These are phyloP conservation scores for Choloepus didactylus DNA, from an alignment of 2,797 vertebrate genomes.

Conservation along the genomic window DNA sequence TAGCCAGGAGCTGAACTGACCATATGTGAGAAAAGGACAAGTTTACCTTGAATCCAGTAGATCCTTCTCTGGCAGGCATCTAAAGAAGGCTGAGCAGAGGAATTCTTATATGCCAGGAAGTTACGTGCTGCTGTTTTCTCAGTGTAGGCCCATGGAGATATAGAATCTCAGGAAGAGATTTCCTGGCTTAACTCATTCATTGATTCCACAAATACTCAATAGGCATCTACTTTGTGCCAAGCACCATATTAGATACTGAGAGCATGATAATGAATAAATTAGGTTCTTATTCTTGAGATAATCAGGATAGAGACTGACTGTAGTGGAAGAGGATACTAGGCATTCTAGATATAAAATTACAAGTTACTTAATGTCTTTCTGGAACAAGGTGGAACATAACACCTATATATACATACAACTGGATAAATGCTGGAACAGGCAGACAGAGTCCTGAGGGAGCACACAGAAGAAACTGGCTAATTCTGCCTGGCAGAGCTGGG, in stretches of 20 bases:
- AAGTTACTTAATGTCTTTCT: not conserved
- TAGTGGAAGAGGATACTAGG: not conserved
- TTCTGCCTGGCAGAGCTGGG: not conserved
- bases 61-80: not conserved
- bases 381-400: not conserved
- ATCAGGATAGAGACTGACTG: not conserved
- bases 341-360: not conserved
- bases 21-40: not conserved
- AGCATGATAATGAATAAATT: not conserved
- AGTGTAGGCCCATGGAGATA: not conserved
- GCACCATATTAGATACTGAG: not conserved
- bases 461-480: not conserved
- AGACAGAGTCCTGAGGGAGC: not conserved
- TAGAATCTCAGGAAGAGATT: not conserved
- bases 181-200: not conserved
- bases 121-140: not conserved
- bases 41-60: not conserved
- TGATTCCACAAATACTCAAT: not conserved
- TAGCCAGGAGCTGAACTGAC: not conserved
- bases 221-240: not conserved
- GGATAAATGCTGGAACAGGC: not conserved
- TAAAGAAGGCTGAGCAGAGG: not conserved
- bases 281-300: not conserved
- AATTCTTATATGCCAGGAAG: not conserved
- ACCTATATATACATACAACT: not conserved